Base-by-base conservation (phyloP, 2,888 invertebrate genomes). In the Selenia dentaria region DNA sequence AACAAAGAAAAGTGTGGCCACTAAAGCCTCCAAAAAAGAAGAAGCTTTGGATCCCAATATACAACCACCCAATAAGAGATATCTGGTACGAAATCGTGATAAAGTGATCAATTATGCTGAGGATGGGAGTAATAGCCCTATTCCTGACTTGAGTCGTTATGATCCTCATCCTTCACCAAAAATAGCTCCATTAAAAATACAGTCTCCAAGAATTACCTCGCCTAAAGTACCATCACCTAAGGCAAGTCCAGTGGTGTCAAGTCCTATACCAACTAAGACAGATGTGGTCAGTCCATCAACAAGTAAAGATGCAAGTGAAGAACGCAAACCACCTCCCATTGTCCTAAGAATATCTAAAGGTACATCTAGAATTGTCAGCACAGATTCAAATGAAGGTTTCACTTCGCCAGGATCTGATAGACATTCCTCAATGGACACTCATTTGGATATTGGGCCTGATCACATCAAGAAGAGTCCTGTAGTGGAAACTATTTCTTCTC, bases 331-430 rank as follows among this genome's bases (percentile, higher is more conserved):
- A 77, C 96, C 96, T 29, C 97, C 97, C 13, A 97, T 97, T 70
- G 96, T 97, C 40, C 87, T 97, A 55, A 92, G 97, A 84, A 97
- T 97, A 92, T 96, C 96, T 58, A 95, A 96, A 84, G 93, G 93
- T 36, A 93, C 93, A 43, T 93, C 93, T 35, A 92, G 93, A 58
- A 90, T 93, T 71, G 92, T 93, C 41, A 93, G 93, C 68, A 93
- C 93, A 37, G 93, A 93, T 67, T 93, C 93, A 44, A 93, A 93
- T 84, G 92, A 92, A 71, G 92, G 92, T 36, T 88, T 91, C 34
- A 92, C 90, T 56, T 92, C 92, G 36, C 92, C 92, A 40, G 83
- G 84, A 51, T 87, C 91, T 53, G 91, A 91, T 47, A 79, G 91
- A 57, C 85, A 91, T 74, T 90, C 91, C 29, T 90, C 89, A 38